Evolutionary conservation across 2,797 vertebrate species (phyloP), one percentile per base, ranked within the genome.

Genomic region (Ispidina picta): DNA sequence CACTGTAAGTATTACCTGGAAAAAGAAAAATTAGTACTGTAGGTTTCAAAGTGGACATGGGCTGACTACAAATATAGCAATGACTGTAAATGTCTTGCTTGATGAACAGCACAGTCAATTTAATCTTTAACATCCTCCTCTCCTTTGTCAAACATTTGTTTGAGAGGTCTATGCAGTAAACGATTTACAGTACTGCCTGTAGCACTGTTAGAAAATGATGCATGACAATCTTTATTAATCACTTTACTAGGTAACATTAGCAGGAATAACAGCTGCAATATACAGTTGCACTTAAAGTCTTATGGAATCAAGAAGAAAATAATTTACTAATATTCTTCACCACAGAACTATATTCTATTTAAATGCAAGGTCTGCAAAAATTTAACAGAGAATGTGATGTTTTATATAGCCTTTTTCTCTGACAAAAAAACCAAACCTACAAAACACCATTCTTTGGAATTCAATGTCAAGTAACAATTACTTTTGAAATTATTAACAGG

Each of bases 41-140:
- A 68, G 58, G n/a, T 95, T 96, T 94, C 54, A 58, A 88, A 94
- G 85, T 90, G 92, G 95, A 95, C 94, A 95, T 26, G 65, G 74
- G 33, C 87, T 95, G 95, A 94, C 85, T 95, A 77, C 91, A 93
- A 95, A 96, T 87, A 95, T 7, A 39, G 84, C 89, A 89, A 92
- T 75, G 79, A 89, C 87, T 90, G 49, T 91, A 91, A 94, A 95
- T 88, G 88, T 88, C 94, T 93, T 58, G 26, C 78, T 88, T 96
- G 88, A 96, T 73, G 58, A 88, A 94, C 84, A 81, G 88, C 87
- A 66, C 69, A 93, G 91, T 88, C 93, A 90, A 93, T 96, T 96
- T 95, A 93, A 95, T 80, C 83, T 83, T 95, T 79, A 72, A 79
- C 83, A 68, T 94, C 37, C 70, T 77, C 80, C 43, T 20, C 82